Evolutionary conservation across 2,797 vertebrate species (phyloP).

Genomic region (Gambusia yucatana): DNA sequence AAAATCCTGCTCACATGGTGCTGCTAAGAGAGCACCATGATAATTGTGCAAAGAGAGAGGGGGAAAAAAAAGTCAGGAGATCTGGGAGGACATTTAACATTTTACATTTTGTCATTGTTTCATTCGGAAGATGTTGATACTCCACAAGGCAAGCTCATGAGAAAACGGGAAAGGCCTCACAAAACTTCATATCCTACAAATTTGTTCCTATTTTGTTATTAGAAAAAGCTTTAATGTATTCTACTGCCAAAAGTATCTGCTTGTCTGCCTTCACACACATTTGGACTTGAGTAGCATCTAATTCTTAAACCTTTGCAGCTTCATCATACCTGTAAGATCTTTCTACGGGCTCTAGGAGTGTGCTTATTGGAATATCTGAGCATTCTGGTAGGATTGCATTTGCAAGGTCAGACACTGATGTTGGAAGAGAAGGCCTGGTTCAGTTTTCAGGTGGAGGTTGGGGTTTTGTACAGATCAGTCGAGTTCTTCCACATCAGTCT

Average conservation of each 20-base stretch:
- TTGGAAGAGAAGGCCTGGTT: neutral
- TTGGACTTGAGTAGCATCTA: neutral
- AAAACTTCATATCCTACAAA: conserved; percentile 5
- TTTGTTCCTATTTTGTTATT: neutral
- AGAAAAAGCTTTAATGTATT: neutral
- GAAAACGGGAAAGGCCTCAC: neutral
- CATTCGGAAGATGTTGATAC: neutral
- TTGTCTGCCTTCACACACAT: neutral
- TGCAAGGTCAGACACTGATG: neutral
- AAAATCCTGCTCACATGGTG: neutral
- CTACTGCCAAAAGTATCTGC: neutral
- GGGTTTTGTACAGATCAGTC: neutral
- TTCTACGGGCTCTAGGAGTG: neutral
- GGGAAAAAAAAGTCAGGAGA: neutral
- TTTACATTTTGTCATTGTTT: neutral
- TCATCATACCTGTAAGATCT: neutral
- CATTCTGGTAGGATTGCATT: neutral
- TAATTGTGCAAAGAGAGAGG: neutral
- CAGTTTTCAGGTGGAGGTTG: neutral
- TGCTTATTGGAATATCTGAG: neutral
- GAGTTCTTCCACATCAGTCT: neutral
- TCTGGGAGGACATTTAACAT: neutral
- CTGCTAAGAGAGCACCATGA: neutral
- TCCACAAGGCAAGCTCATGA: neutral
- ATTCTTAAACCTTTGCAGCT: neutral